These are phyloP conservation scores for Prionailurus viverrinus DNA, from an alignment of 2,113 vertebrate species.

Conservation along the genomic window DNA sequence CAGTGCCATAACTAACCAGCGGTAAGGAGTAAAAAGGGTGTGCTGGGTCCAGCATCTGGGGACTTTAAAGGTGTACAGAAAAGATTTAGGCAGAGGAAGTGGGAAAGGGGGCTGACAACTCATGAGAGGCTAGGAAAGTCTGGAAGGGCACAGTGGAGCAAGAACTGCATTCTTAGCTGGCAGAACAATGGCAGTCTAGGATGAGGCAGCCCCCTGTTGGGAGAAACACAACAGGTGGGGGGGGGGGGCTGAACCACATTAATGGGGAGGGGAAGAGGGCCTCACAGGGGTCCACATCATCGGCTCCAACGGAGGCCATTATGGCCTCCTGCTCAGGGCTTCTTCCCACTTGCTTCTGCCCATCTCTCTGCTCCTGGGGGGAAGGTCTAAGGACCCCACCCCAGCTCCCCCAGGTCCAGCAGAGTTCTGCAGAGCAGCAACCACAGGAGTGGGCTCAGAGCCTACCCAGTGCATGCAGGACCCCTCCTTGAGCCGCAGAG, in stretches of 20 bases:
- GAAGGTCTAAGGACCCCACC: background rate
- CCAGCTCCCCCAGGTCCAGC: background rate
- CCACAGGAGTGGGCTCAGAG: background rate
- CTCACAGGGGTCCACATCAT: too few species aligned
- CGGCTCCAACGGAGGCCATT: background rate
- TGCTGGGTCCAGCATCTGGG: background rate
- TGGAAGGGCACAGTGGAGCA: background rate
- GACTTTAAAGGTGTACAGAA: background rate
- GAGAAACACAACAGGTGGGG: background rate
- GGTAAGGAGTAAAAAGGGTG: background rate
- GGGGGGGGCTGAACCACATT: background rate
- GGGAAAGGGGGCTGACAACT: conserved; percentile 33
- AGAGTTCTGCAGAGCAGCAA: background rate
- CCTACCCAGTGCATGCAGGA: conserved; percentile 80
- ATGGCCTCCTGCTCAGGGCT: background rate
- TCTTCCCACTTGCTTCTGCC: background rate
- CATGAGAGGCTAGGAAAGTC: conserved; percentile 57
- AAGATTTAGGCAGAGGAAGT: conserved; percentile 22
- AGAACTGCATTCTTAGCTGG: background rate
- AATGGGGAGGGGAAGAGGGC: fast-evolving
- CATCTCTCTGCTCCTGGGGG: background rate
- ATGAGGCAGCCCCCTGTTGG: background rate
- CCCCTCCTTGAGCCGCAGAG: conserved; percentile 87
- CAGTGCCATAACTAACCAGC: background rate
- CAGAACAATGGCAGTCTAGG: background rate